Evolutionary conservation across 2,888 invertebrate genomes (phyloP).

Genomic region (Lasiommata megera): DNA sequence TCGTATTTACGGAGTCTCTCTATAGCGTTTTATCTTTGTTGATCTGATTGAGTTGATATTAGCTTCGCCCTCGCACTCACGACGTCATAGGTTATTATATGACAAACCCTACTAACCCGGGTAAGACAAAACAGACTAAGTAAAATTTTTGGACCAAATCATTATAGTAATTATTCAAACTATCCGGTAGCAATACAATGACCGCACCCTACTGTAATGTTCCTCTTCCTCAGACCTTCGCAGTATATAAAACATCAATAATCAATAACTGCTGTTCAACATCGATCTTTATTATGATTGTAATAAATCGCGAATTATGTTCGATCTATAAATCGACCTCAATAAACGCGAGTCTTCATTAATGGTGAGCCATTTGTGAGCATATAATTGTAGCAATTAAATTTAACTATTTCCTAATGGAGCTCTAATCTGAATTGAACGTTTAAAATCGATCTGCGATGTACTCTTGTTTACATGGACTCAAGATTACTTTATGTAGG

Average conservation of each 20-base stretch:
- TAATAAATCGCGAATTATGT: slow-evolving; percentile 3
- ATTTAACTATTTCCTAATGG: slow-evolving; percentile 14
- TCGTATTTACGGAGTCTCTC: too few relatives aligned
- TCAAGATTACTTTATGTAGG: too few relatives aligned
- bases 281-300: slow-evolving; percentile 3
- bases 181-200: not conserved
- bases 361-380: not conserved
- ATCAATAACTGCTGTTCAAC: slow-evolving; percentile 1
- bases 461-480: not conserved
- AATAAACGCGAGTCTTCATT: slow-evolving; percentile 6
- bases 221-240: slow-evolving; percentile 6
- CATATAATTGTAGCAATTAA: slow-evolving; percentile 8
- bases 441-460: not conserved
- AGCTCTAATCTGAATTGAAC: not conserved
- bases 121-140: too few relatives aligned
- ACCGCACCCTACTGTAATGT: not conserved
- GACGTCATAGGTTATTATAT: too few relatives aligned
- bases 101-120: too few relatives aligned
- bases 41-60: too few relatives aligned
- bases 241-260: slow-evolving; percentile 6
- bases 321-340: slow-evolving; percentile 4
- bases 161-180: too few relatives aligned
- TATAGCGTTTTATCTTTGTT: too few relatives aligned
- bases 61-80: too few relatives aligned
- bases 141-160: too few relatives aligned